Percentiles rank a stretch among this genome's conserved stretches.
Conservation (phyloP, 2,113 vertebrate species). For the Gymnobelideus leadbeateri region DNA sequence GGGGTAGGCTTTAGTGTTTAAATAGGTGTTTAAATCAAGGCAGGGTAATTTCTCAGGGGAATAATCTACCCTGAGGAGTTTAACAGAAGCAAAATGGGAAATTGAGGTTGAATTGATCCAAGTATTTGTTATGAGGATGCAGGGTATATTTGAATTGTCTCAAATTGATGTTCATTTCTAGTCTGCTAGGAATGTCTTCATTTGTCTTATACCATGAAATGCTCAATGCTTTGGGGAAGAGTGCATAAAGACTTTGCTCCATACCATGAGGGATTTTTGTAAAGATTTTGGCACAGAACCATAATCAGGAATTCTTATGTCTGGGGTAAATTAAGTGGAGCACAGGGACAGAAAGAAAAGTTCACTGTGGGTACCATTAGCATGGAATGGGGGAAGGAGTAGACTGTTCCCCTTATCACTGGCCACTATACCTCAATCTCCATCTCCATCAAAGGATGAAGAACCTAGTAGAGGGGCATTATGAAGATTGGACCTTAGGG, state of each 20-base stretch:
- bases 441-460: background rate
- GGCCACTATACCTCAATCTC: background rate
- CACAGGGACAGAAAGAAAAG: background rate
- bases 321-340: background rate
- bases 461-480: background rate
- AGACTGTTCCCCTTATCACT: background rate
- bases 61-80: background rate
- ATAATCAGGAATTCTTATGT: background rate
- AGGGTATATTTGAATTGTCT: slow-evolving; percentile 27
- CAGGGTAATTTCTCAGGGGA: slow-evolving; percentile 32
- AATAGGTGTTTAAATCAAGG: slow-evolving; percentile 38
- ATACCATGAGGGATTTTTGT: background rate
- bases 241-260: background rate
- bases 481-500: background rate
- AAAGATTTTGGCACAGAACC: background rate
- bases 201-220: background rate
- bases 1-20: slow-evolving; percentile 19
- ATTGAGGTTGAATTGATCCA: slow-evolving; percentile 42
- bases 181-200: background rate
- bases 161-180: slow-evolving; percentile 1
- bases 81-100: slow-evolving; percentile 53
- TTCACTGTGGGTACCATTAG: background rate
- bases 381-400: background rate
- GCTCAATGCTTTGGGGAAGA: background rate
- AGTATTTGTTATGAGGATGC: background rate